phyloP scores from a whole-genome alignment of 2,113 vertebrate species.

The Heptranchias perlo region DNA sequence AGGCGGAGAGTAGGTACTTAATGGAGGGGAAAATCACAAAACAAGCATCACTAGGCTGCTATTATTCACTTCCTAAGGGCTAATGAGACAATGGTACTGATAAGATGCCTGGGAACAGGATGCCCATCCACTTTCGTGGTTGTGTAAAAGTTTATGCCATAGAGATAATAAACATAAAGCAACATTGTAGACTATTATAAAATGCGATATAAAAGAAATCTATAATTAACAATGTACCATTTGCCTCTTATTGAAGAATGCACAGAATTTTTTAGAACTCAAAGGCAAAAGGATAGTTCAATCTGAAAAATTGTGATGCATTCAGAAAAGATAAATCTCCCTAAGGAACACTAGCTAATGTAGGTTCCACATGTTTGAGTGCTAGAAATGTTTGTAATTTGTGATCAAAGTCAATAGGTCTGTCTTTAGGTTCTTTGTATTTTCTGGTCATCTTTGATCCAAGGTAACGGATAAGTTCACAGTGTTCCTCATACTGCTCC shows the following conservation, averaged over 20 bases:
- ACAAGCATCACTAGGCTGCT: not conserved
- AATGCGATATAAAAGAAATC: too few species aligned
- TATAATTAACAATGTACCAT: not conserved
- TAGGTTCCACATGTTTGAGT: constrained; percentile 54
- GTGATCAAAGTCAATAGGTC: constrained; percentile 65
- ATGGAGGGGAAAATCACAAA: not conserved
- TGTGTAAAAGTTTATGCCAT: not conserved
- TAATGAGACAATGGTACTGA: not conserved
- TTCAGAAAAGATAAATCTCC: not conserved
- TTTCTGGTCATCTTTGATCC: constrained; percentile 61
- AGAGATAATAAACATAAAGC: constrained; percentile 17
- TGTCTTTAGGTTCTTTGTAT: constrained; percentile 59
- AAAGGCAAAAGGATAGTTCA: not conserved
- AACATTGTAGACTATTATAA: not conserved
- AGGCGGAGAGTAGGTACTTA: not conserved
- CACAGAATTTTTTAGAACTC: not conserved
- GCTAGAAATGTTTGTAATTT: constrained; percentile 69
- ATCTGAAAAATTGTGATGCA: not conserved
- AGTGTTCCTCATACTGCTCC: constrained; percentile 68
- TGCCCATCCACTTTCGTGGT: not conserved
- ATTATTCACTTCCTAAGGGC: not conserved
- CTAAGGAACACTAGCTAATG: constrained; percentile 41
- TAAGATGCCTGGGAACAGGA: not conserved
- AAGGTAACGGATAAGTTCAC: constrained; percentile 78
- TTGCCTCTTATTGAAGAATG: not conserved